Evolutionary conservation across 2,888 invertebrate genomes (phyloP).

Genomic region (Syritta pipiens): DNA sequence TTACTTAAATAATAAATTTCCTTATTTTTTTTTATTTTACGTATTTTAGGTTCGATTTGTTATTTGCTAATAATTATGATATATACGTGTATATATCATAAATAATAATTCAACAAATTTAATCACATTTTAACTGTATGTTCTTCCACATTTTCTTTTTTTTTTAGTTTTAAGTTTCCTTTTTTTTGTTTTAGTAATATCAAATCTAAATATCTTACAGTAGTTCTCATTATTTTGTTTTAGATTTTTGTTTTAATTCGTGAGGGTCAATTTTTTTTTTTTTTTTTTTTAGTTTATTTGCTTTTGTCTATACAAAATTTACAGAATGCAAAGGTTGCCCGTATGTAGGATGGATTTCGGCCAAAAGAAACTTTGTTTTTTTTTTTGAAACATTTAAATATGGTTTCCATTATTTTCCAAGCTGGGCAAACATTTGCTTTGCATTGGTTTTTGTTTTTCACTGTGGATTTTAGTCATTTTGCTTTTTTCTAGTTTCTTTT

Average conservation of each 20-base stretch:
- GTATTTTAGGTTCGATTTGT: constrained; percentile 66
- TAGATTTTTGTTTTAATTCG: constrained; percentile 67
- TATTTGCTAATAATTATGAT: constrained; percentile 67
- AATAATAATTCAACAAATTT: constrained; percentile 69
- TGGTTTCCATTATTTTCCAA: too few species aligned
- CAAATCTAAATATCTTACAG: constrained; percentile 70
- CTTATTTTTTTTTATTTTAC: constrained; percentile 52
- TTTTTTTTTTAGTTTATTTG: constrained; percentile 30
- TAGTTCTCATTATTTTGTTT: constrained; percentile 53
- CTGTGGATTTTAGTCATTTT: constrained; percentile 33
- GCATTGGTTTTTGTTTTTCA: constrained; percentile 25
- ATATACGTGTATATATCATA: constrained; percentile 52
- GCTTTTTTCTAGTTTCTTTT: constrained; percentile 26
- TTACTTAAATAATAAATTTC: constrained; percentile 33
- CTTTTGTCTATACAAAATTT: constrained; percentile 68
- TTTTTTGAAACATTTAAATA: neutral
- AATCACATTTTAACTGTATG: constrained; percentile 70
- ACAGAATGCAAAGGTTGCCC: constrained; percentile 55
- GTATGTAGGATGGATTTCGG: neutral
- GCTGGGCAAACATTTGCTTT: constrained; percentile 25
- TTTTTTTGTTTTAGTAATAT: constrained; percentile 60
- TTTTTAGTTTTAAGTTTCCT: constrained; percentile 34
- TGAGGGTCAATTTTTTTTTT: constrained; percentile 63
- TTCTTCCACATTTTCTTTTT: constrained; percentile 43
- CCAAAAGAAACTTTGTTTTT: neutral